These are phyloP conservation scores for Mimumesa dahlbomi DNA, from an alignment of 2,888 invertebrate species.

Conservation along the genomic window DNA sequence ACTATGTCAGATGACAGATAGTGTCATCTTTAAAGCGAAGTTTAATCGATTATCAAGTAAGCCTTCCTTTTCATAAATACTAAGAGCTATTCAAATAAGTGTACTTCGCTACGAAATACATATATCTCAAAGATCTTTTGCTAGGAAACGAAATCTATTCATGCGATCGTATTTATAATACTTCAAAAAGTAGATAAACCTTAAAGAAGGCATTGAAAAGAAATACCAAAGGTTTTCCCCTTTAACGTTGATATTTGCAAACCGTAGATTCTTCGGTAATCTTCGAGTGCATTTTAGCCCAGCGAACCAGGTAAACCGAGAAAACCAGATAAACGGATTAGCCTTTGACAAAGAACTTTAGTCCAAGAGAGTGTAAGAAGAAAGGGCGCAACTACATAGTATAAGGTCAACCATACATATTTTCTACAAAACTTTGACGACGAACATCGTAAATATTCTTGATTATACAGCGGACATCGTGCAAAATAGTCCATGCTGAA, in stretches of 20 bases:
- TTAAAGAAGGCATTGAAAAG: conserved; percentile 5
- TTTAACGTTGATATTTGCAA: conserved; percentile 40
- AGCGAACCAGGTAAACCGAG: conserved; percentile 33
- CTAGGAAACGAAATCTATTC: conserved; percentile 6
- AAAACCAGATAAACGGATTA: conserved; percentile 59
- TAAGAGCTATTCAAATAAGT: too few species aligned
- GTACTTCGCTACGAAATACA: background rate
- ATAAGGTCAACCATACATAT: too few species aligned
- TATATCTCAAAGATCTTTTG: background rate
- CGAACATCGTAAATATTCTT: too few species aligned
- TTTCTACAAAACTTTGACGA: too few species aligned
- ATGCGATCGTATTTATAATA: background rate
- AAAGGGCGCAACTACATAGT: conserved; percentile 14
- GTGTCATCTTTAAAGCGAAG: too few species aligned
- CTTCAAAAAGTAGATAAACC: conserved; percentile 9
- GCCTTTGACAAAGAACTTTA: conserved; percentile 38
- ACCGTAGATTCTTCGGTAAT: conserved; percentile 47
- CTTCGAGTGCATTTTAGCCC: conserved; percentile 38
- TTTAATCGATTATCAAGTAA: too few species aligned
- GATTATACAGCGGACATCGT: too few species aligned
- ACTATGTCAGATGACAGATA: too few species aligned
- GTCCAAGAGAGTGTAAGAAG: conserved; percentile 21
- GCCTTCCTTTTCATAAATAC: too few species aligned
- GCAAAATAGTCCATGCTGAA: too few species aligned
- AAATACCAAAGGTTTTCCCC: conserved; percentile 19